Evolutionary conservation across 2,113 vertebrate genomes (phyloP).

Genomic region (Jacana jacana): DNA sequence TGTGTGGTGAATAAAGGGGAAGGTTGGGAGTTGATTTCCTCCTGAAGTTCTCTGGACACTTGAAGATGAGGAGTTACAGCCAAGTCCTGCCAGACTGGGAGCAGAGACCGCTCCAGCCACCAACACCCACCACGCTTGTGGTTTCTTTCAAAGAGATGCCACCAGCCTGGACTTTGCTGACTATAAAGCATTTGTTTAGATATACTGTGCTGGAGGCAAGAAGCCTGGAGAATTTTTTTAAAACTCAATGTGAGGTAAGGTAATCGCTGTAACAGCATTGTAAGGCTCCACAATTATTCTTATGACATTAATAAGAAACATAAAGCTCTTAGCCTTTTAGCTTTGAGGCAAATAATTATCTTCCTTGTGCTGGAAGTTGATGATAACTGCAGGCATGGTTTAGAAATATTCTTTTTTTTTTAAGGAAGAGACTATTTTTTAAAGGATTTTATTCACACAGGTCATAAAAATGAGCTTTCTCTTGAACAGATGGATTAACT

Average conservation of each 20-base stretch:
- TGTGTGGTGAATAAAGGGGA: background rate
- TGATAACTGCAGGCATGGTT: background rate
- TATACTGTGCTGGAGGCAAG: background rate
- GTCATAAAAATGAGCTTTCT: background rate
- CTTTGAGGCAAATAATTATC: conserved; percentile 35
- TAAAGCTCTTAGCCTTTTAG: background rate
- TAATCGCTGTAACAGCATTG: background rate
- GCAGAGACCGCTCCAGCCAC: background rate
- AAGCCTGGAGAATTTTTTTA: background rate
- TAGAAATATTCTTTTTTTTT: background rate
- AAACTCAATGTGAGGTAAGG: background rate
- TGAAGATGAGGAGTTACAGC: background rate
- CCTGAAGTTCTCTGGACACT: background rate
- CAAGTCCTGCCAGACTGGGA: background rate
- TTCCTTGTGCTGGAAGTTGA: conserved; percentile 7
- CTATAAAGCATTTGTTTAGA: background rate
- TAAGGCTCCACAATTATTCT: background rate
- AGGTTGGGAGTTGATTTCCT: background rate
- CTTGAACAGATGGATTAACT: background rate
- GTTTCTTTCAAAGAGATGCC: background rate
- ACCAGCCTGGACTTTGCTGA: background rate
- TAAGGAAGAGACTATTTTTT: background rate
- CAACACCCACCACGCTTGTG: background rate
- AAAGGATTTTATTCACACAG: background rate
- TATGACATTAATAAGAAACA: background rate